These are phyloP conservation scores for Asobara japonica DNA, from an alignment of 1,140 invertebrate genomes.

Conservation along the genomic window DNA sequence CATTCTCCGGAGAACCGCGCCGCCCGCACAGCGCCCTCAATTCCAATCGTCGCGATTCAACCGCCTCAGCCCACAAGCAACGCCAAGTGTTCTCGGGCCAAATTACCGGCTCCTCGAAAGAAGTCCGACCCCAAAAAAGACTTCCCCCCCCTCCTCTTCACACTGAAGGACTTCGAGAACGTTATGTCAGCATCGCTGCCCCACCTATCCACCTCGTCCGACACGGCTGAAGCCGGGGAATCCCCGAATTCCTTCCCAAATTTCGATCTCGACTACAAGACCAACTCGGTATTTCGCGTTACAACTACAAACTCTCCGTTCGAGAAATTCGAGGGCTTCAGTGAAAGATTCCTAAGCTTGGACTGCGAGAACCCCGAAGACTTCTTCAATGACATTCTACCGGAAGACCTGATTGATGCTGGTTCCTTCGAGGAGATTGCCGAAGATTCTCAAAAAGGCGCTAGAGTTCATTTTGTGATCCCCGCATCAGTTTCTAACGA, in stretches of 20 bases:
- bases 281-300: slow-evolving; percentile 50
- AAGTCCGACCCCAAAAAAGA: slow-evolving; percentile 15
- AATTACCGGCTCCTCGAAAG: neutral
- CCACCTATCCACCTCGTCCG: neutral
- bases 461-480: slow-evolving; percentile 56
- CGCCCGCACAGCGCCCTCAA: neutral
- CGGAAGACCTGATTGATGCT: neutral
- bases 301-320: slow-evolving; percentile 60
- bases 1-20: neutral
- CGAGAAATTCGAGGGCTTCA: slow-evolving; percentile 49
- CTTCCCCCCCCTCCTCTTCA: slow-evolving; percentile 56
- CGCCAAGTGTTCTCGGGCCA: neutral
- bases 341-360: slow-evolving; percentile 17
- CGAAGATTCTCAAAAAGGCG: slow-evolving; percentile 19
- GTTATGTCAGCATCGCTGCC: slow-evolving; percentile 48
- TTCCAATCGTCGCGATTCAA: slow-evolving; percentile 1
- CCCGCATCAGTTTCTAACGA: slow-evolving; percentile 43
- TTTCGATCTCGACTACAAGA: neutral
- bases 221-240: neutral
- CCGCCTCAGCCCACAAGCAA: slow-evolving; percentile 1
- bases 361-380: slow-evolving; percentile 30
- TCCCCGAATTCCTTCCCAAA: neutral
- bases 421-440: slow-evolving; percentile 22
- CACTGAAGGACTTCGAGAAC: slow-evolving; percentile 54
- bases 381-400: slow-evolving; percentile 52